These are phyloP conservation scores for Pocillopora meandrina DNA, from an alignment of 92 coral and sea anemone genomes.

Conservation along the genomic window DNA sequence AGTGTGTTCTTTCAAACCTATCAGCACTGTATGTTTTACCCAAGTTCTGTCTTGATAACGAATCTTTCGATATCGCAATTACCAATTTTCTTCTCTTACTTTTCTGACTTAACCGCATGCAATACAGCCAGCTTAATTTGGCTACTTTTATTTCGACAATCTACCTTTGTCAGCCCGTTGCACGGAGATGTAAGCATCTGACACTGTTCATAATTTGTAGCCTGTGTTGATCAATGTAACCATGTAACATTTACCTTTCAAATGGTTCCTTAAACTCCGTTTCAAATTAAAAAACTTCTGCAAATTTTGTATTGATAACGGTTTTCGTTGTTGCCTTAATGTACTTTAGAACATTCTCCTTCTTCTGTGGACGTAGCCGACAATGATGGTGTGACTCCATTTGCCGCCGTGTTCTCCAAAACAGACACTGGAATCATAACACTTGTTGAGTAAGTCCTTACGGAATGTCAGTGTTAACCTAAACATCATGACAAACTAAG, in stretches of 20 bases:
- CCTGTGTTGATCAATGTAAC: too few relatives aligned
- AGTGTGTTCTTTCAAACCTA: background rate
- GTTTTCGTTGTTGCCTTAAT: background rate
- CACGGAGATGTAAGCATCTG: too few relatives aligned
- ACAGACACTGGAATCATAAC: conserved; percentile 38
- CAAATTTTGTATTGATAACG: too few relatives aligned
- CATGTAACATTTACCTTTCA: too few relatives aligned
- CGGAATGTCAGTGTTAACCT: background rate
- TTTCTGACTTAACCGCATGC: too few relatives aligned
- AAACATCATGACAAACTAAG: background rate
- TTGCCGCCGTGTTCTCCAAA: conserved; percentile 77
- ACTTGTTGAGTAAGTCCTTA: conserved; percentile 57
- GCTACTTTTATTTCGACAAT: too few relatives aligned
- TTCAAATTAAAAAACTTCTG: too few relatives aligned
- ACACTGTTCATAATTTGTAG: too few relatives aligned
- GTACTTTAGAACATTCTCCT: conserved; percentile 65
- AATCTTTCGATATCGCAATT: background rate
- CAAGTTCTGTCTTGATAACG: background rate
- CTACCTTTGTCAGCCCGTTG: too few relatives aligned
- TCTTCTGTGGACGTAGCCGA: conserved; percentile 70
- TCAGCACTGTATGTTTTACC: background rate
- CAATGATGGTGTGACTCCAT: conserved; percentile 77
- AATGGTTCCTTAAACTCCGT: too few relatives aligned
- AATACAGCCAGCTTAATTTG: too few relatives aligned
- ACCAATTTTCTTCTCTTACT: too few relatives aligned